A percentile compares a stretch with the other conserved stretches of the same genome.
Conservation (phyloP, 92 coral and sea anemone species). For the Parazoanthus atlanticus region DNA sequence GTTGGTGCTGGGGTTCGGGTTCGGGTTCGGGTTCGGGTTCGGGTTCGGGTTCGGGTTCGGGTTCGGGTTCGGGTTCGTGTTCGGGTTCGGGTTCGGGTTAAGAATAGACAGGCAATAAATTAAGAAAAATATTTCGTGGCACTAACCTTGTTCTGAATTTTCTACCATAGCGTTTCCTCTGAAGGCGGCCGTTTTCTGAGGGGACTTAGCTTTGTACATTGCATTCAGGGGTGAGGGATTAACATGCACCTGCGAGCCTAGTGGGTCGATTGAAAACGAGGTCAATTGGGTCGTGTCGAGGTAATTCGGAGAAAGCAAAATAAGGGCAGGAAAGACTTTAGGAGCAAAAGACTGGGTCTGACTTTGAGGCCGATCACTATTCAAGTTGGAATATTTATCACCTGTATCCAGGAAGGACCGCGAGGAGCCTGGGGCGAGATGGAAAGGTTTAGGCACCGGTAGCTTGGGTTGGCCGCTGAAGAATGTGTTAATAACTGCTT, state of each 20-base stretch:
- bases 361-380: slow-evolving; percentile 8
- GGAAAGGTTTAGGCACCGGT: slow-evolving; percentile 17
- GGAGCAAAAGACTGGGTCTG: slow-evolving; percentile 26
- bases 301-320: slow-evolving; percentile 21
- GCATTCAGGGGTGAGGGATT: slow-evolving; percentile 8
- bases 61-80: too few relatives aligned
- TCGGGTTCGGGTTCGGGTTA: too few relatives aligned
- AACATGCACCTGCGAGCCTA: slow-evolving; percentile 26
- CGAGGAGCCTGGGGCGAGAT: slow-evolving; percentile 9
- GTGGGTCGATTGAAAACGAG: slow-evolving; percentile 19
- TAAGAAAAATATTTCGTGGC: not conserved
- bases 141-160: slow-evolving; percentile 31
- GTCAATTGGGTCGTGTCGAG: slow-evolving; percentile 19
- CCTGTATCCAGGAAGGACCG: slow-evolving; percentile 23
- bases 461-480: slow-evolving; percentile 18
- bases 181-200: not conserved
- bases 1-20: too few relatives aligned
- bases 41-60: too few relatives aligned
- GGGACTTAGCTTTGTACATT: slow-evolving; percentile 2
- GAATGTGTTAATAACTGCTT: slow-evolving; percentile 40
- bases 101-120: too few relatives aligned
- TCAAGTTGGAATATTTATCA: slow-evolving; percentile 14
- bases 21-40: not conserved
- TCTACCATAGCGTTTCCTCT: not conserved
- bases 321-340: slow-evolving; percentile 18